Conservation (phyloP, 2,113 vertebrate species). For the Cavia aperea region DNA sequence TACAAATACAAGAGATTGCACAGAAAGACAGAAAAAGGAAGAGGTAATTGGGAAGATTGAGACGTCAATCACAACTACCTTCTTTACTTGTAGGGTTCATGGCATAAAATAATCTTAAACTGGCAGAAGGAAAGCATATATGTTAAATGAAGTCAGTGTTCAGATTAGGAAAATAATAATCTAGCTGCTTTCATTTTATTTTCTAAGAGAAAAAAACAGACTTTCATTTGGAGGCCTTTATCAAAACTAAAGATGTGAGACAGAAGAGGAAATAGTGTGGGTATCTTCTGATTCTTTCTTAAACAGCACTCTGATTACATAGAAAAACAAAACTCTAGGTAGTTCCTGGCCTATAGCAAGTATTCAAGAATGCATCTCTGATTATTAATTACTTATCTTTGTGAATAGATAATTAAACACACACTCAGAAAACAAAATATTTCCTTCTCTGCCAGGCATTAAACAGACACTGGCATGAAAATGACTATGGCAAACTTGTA, state of each 20-base stretch:
- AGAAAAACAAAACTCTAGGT: neutral
- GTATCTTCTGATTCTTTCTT: neutral
- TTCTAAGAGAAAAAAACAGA: neutral
- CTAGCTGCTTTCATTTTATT: neutral
- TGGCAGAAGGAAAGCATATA: neutral
- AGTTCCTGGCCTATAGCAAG: neutral
- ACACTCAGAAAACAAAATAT: neutral
- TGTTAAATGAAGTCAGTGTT: neutral
- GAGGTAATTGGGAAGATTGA: neutral
- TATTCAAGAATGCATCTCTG: neutral
- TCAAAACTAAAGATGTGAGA: neutral
- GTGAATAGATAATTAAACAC: neutral
- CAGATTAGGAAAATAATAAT: neutral
- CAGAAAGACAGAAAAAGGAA: neutral
- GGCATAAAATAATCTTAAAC: neutral
- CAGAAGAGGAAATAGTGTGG: neutral
- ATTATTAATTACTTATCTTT: neutral
- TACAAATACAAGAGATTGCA: neutral
- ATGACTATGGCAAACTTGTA: neutral
- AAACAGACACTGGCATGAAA: neutral
- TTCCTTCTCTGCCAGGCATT: neutral
- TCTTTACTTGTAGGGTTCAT: neutral
- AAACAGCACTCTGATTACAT: neutral
- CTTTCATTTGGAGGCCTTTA: neutral
- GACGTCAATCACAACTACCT: neutral